Conservation (phyloP, 2,888 invertebrate genomes). For the Hirtodrosophila cameraria region DNA sequence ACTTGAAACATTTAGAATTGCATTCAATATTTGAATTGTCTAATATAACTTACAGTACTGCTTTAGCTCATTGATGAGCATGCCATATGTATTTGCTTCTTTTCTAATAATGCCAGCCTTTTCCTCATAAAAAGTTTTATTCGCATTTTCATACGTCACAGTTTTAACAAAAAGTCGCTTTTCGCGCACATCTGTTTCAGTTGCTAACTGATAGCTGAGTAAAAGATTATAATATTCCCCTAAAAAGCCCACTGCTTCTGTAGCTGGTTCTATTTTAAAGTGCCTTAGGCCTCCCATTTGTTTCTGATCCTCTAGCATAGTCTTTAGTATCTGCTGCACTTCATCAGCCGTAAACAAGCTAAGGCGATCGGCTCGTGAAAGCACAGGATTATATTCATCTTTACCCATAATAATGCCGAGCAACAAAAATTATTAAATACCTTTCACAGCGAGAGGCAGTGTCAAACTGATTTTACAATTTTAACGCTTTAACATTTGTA, state of each 20-base stretch:
- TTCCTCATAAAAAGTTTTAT: conserved; percentile 55
- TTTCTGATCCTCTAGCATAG: conserved; percentile 52
- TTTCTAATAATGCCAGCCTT: conserved; percentile 66
- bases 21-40: too few relatives aligned
- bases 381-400: conserved; percentile 39
- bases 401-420: conserved; percentile 31
- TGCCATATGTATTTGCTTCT: conserved; percentile 67
- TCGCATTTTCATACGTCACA: conserved; percentile 61
- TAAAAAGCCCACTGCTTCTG: conserved; percentile 67
- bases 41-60: conserved; percentile 64
- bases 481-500: background rate
- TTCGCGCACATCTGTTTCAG: conserved; percentile 32
- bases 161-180: conserved; percentile 75
- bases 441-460: background rate
- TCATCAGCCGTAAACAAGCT: conserved; percentile 65
- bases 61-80: conserved; percentile 66
- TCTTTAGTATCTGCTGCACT: conserved; percentile 57
- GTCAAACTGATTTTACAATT: conserved; percentile 18
- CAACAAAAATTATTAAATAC: background rate
- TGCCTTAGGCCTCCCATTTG: conserved; percentile 40
- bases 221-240: conserved; percentile 79
- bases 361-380: conserved; percentile 44
- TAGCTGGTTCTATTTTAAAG: conserved; percentile 64
- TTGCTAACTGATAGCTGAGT: conserved; percentile 55
- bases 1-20: background rate